phyloP scores from a whole-genome alignment of 2,113 vertebrate species.

The Monopterus albus region DNA sequence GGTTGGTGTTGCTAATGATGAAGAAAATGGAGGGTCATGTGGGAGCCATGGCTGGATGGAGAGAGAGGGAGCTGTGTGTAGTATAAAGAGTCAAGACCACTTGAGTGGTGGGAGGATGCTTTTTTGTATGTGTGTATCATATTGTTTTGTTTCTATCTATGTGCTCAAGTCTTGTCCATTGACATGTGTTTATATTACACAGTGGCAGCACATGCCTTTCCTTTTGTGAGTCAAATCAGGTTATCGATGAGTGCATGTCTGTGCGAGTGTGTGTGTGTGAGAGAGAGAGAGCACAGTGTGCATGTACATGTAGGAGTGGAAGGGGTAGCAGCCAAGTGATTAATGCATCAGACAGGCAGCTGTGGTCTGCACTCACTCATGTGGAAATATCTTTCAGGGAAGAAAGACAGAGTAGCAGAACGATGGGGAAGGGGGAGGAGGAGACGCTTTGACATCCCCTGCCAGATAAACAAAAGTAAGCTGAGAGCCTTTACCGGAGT shows the following conservation, averaged over 20 bases:
- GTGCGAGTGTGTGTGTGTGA: neutral
- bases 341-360: slow-evolving; percentile 77
- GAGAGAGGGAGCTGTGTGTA: slow-evolving; percentile 38
- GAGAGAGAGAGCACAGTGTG: neutral
- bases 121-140: slow-evolving; percentile 19
- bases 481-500: slow-evolving; percentile 32
- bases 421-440: neutral
- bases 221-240: slow-evolving; percentile 41
- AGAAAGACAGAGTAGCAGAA: slow-evolving; percentile 50
- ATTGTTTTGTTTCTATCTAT: slow-evolving; percentile 17
- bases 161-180: slow-evolving; percentile 17
- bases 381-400: slow-evolving; percentile 77
- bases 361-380: slow-evolving; percentile 69
- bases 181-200: slow-evolving; percentile 50
- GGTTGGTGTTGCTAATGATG: slow-evolving; percentile 70
- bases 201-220: slow-evolving; percentile 24
- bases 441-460: slow-evolving; percentile 35
- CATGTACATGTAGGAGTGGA: slow-evolving; percentile 12
- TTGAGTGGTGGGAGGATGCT: slow-evolving; percentile 64
- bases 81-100: slow-evolving; percentile 58
- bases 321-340: slow-evolving; percentile 73
- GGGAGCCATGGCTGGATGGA: slow-evolving; percentile 67
- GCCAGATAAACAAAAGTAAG: slow-evolving; percentile 69
- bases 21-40: slow-evolving; percentile 74
- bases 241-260: slow-evolving; percentile 13